Evolutionary conservation across 2,113 vertebrate genomes (phyloP), one percentile per base, ranked within the genome.

Genomic region (Uria lomvia): DNA sequence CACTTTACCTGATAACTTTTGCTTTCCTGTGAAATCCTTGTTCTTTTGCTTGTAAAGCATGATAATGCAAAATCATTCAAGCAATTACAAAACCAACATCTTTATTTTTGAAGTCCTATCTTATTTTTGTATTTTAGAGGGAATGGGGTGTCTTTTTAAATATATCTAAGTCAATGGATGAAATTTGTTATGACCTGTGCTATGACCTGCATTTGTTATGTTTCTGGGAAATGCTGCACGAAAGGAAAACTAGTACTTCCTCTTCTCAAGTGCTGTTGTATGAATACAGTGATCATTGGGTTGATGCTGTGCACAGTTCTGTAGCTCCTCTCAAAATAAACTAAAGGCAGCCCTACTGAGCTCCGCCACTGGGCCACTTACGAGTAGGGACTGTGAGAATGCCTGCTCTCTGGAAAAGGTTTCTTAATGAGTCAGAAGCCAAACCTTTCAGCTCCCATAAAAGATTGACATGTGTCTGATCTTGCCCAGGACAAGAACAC

Each of bases 41-140:
- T 53, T 67, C 36, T 85, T 88, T n/a, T 90, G n/a, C 73, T 75
- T 94, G 50, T 62, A 82, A 94, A 89, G 32, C 55, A 90, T 24
- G 38, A n/a, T 86, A 94, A 80, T 88, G 68, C 81, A 91, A 81
- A 94, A 67, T 65, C 30, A 26, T 50, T 56, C 85, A 97, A 92
- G 52, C 66, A 74, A 94, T 94, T 96, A 96, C 91, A 75, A 87
- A 95, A 19, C 43, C 60, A 68, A 40, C 38, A 75, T 86, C 70
- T 68, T 80, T 55, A 62, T 38, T 73, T 89, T 59, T 9, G 55
- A 56, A n/a, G 11, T 75, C 8, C 16, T 55, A 10, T 40, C 16
- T 80, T 85, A 23, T 29, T 26, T 75, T 47, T 53, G 8, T 62
- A 21, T 75, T 77, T 50, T 70, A 68, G 43, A 72, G 40, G 15